Evolutionary conservation across 2,888 invertebrate genomes (phyloP).

Genomic region (Microctonus brassicae): DNA sequence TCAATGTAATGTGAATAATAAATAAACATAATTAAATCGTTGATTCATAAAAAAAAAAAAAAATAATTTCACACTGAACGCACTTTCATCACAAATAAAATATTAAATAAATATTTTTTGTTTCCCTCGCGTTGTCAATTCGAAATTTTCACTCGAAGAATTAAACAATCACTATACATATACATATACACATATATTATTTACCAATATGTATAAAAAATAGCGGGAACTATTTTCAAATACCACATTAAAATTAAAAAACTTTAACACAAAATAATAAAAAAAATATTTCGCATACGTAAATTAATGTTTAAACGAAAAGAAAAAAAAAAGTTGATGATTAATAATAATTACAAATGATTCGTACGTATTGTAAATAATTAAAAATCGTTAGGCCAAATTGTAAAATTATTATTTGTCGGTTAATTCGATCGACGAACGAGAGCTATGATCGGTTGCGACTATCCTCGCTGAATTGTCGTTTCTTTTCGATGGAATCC

Average conservation of each 20-base stretch:
- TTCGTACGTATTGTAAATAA: too few relatives aligned
- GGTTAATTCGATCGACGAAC: slow-evolving; percentile 68
- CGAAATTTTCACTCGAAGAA: background rate
- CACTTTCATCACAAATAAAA: background rate
- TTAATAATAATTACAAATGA: too few relatives aligned
- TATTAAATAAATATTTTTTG: background rate
- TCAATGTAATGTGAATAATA: too few relatives aligned
- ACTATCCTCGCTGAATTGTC: slow-evolving; percentile 68
- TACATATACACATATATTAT: background rate
- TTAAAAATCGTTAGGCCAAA: too few relatives aligned
- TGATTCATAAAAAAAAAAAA: too few relatives aligned
- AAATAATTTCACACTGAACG: slow-evolving; percentile 1
- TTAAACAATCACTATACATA: background rate
- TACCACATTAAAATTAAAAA: too few relatives aligned
- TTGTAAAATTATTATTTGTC: too few relatives aligned
- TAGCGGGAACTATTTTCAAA: background rate
- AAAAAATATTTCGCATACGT: too few relatives aligned
- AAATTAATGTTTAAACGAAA: too few relatives aligned
- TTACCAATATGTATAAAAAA: background rate
- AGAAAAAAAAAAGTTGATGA: too few relatives aligned
- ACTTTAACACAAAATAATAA: too few relatives aligned
- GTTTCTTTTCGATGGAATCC: slow-evolving; percentile 68
- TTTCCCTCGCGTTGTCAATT: background rate
- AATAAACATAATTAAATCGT: too few relatives aligned
- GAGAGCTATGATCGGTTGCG: slow-evolving; percentile 70